phyloP scores from a whole-genome alignment of 2,888 invertebrate genomes.

The Imbricaverruca yamaguchii region DNA sequence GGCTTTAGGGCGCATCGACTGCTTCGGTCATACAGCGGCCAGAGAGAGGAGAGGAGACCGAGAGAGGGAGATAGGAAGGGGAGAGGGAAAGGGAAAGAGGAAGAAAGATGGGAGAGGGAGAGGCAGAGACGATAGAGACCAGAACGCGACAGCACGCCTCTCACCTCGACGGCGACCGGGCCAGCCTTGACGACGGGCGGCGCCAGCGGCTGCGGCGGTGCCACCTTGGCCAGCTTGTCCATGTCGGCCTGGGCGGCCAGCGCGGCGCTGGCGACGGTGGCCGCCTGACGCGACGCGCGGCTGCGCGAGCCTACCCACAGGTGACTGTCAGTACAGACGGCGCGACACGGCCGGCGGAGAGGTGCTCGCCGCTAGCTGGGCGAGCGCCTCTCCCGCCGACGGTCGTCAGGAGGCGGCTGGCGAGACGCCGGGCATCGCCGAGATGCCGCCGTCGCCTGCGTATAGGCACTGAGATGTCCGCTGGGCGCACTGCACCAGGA shows the following conservation, averaged over 20 bases:
- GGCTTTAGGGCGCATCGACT: no score
- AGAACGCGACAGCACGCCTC: neutral
- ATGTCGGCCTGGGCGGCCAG: slow-evolving; percentile 43
- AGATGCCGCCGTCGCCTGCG: no score
- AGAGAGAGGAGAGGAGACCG: slow-evolving; percentile 10
- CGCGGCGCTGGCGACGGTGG: slow-evolving; percentile 33
- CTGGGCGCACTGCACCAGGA: no score
- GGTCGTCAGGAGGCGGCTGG: no score
- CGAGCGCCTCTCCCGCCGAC: no score
- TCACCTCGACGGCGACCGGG: neutral
- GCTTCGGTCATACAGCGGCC: no score
- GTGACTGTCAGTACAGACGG: no score
- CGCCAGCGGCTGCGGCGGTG: neutral
- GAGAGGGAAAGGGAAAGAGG: slow-evolving; percentile 7
- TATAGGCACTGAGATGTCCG: no score
- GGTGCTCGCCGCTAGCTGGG: no score
- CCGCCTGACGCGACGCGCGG: slow-evolving; percentile 21
- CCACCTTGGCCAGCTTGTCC: neutral
- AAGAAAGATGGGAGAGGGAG: slow-evolving; percentile 2
- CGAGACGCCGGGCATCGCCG: no score
- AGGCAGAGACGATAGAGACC: neutral
- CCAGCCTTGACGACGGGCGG: neutral
- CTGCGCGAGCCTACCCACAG: slow-evolving; percentile 29
- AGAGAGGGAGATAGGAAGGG: slow-evolving; percentile 7
- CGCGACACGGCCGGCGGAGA: no score